These are phyloP conservation scores for Budorcas taxicolor DNA, from an alignment of 2,113 vertebrate genomes.

Conservation along the genomic window DNA sequence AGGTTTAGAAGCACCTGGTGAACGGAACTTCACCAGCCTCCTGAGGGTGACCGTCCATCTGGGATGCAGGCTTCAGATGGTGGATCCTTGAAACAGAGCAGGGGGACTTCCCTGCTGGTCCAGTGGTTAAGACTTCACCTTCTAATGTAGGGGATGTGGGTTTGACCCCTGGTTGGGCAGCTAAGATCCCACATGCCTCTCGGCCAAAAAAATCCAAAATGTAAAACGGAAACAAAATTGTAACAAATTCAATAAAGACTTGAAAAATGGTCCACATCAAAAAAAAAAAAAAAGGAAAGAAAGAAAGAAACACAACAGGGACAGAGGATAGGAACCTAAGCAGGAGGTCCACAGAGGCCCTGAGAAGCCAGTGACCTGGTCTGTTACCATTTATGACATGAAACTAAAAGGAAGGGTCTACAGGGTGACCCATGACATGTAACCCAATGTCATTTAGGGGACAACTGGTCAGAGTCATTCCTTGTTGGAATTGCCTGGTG, in stretches of 20 bases:
- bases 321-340: not conserved
- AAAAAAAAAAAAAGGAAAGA: not conserved
- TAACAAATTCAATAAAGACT: not conserved
- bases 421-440: accelerated
- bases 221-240: not conserved
- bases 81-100: not conserved
- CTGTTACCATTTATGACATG: not conserved
- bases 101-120: not conserved
- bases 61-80: not conserved
- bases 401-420: no score
- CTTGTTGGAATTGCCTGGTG: not conserved
- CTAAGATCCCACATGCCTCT: not conserved
- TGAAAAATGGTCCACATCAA: not conserved
- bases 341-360: not conserved
- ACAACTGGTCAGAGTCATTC: no score
- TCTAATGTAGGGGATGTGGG: not conserved
- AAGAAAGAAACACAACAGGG: not conserved
- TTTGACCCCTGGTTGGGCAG: not conserved
- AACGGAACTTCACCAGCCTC: not conserved
- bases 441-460: no score
- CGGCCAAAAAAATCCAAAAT: not conserved
- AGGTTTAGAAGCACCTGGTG: not conserved
- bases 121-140: not conserved
- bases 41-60: accelerated
- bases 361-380: not conserved